Evolutionary conservation across 2,888 invertebrate species (phyloP), one percentile per base, ranked within the genome.

Genomic region (Sussaba pulchella): DNA sequence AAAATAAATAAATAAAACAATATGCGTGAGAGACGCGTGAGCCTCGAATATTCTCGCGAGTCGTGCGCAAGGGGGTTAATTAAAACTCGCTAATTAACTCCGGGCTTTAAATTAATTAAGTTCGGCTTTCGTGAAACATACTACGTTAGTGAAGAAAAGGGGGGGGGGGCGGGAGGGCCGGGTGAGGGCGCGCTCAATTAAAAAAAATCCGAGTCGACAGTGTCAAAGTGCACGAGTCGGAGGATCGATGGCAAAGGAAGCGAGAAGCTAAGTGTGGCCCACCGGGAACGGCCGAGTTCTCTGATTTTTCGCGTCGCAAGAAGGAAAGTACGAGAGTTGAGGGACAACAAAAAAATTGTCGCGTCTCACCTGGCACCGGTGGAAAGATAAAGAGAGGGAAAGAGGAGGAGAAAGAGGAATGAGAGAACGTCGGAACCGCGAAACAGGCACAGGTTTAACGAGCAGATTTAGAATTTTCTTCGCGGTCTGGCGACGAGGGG

Each of bases 401-500:
- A 61, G 19, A 50, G 74, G 19, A 63, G 77, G 17, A 45, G 26
- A 26, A 54, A 61, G 61, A 47, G 47, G 14, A 31, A 31, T 14
- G 59, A 45, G 70, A 57, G 82, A 74, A 61, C 70, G 70, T 74
- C 74, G 81, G 63, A 72, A 72, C 83, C 67, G 39, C 57, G 36
- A 57, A 57, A 14, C 57, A 36, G 57, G 57, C 77, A 54, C 83
- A 84, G 85, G 87, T 87, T 89, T 90, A 91, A 91, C 87, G 90
- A 91, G 90, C 87, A 88, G 89, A 89, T 89, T 91, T 88, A 87
- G 86, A 88, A 88, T 89, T 90, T 89, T 89, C 88, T 90, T 84
- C 89, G 91, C 91, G 91, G 91, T 91, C 92, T 91, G 89, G 89
- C 87, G 91, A 90, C 87, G 89, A 91, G 90, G 71, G 76, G 77